A percentile compares a stretch with the other conserved stretches of the same genome.
These are phyloP conservation scores for Microcebus ravelobensis DNA, from an alignment of 2,113 vertebrate genomes.

Conservation along the genomic window DNA sequence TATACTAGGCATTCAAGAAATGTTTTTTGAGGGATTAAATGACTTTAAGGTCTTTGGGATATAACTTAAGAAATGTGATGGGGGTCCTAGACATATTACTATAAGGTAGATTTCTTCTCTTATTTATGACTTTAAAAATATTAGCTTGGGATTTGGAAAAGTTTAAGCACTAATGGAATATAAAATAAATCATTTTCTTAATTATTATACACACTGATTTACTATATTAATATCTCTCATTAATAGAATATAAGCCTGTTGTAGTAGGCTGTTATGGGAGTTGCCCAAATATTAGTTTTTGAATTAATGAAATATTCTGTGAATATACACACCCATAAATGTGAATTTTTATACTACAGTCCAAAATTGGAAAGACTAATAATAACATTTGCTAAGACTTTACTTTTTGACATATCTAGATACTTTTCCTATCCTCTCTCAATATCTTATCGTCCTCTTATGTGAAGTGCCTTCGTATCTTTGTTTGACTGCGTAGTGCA, in stretches of 20 bases:
- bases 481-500: not conserved
- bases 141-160: not conserved
- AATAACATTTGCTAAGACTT: not conserved
- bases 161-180: not conserved
- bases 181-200: not conserved
- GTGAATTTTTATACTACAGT: not conserved
- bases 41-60: not conserved
- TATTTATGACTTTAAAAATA: not conserved
- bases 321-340: not conserved
- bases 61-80: not conserved
- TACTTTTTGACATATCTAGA: not conserved
- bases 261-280: not conserved
- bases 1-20: not conserved
- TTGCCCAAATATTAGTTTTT: not conserved
- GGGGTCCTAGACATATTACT: not conserved
- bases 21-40: not conserved
- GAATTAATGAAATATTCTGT: not conserved
- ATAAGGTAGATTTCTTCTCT: not conserved
- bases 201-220: not conserved
- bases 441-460: not conserved
- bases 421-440: not conserved
- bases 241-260: not conserved
- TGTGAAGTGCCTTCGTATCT: not conserved
- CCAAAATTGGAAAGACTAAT: not conserved
- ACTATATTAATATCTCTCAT: not conserved